Base-by-base conservation (phyloP, 2,113 vertebrate species). In the Atrichornis clamosus region DNA sequence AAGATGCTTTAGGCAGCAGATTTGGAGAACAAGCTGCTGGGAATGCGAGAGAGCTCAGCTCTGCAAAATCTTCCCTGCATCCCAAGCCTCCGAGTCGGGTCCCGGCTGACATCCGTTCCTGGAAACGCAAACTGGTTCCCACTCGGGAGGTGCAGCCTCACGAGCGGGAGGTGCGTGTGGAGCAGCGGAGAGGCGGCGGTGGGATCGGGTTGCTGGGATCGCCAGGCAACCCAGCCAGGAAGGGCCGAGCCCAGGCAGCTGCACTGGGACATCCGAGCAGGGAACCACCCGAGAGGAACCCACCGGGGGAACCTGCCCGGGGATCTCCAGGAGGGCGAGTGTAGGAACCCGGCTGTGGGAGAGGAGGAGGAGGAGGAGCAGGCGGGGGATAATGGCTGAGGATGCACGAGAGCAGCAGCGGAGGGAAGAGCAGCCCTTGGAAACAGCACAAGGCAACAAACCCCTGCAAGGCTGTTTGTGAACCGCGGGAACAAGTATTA, bases 161-260 rank as follows among this genome's bases (percentile, higher is more conserved):
- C 69, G 67, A 91, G 84, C 64, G 64, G 96, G 96, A 75, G 91
- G 70, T 27, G 78, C 58, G 52, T 32, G 64, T 13, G 20, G 83
- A 35, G 73, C 13, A 17, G 52, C 35, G 50, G 35, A 60, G 64
- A 35, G 73, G 96, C 72, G 9, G 70, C 13, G 6, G 30, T 4
- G 58, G 75, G 47, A 23, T 11, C 8, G 17, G 65, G 72, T n/a
- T 22, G 65, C 42, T 19, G 60, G 78, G 81, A 97, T 95, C 96
- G 97, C 97, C 94, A 94, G 86, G 97, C 97, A 94, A 95, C 96
- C 87, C 39, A 8, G 13, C 1, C 6, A 68, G 50, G 58, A 17
- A 16, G 91, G 67, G 62, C 68, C 3, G 23, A 7, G 44, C 78
- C 4, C 9, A 50, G 89, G 19, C 16, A 63, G 42, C 89, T 22